Percentiles rank a stretch among this genome's conserved stretches.
Conservation (phyloP, 1,140 invertebrate species). For the Solenopsis fugax region DNA sequence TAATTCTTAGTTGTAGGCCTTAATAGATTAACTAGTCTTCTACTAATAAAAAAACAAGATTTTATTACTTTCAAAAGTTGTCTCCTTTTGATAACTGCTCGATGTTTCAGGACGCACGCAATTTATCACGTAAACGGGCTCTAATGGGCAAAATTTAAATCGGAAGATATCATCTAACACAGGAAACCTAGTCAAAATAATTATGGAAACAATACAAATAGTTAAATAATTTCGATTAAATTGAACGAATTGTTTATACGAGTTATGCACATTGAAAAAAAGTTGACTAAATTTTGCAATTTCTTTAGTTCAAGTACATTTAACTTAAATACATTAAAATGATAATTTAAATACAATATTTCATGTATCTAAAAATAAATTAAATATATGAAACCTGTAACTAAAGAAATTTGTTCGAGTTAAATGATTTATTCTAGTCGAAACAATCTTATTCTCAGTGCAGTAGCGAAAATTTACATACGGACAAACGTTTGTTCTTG, state of each 20-base stretch:
- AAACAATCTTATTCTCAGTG: background rate
- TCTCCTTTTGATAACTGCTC: background rate
- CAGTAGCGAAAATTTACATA: slow-evolving; percentile 52
- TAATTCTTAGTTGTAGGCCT: too few relatives aligned
- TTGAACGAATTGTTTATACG: too few relatives aligned
- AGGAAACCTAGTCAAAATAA: slow-evolving; percentile 78
- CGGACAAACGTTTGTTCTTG: slow-evolving; percentile 78
- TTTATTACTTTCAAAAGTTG: background rate
- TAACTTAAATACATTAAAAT: too few relatives aligned
- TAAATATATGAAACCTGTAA: too few relatives aligned
- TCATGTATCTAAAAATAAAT: too few relatives aligned
- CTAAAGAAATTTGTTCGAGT: too few relatives aligned
- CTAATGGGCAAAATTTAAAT: slow-evolving; percentile 78
- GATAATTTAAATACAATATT: too few relatives aligned
- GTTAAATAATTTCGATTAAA: background rate
- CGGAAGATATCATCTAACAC: slow-evolving; percentile 81
- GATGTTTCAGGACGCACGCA: slow-evolving; percentile 51
- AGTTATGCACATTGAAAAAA: too few relatives aligned
- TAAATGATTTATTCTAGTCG: too few relatives aligned
- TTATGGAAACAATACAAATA: background rate
- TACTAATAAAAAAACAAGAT: background rate
- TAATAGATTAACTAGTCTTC: background rate
- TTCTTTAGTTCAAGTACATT: too few relatives aligned
- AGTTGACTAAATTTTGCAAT: too few relatives aligned
- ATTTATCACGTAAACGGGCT: slow-evolving; percentile 82